Evolutionary conservation across 2,888 invertebrate genomes (phyloP), one percentile per base, ranked within the genome.

Genomic region (Nineta flava): DNA sequence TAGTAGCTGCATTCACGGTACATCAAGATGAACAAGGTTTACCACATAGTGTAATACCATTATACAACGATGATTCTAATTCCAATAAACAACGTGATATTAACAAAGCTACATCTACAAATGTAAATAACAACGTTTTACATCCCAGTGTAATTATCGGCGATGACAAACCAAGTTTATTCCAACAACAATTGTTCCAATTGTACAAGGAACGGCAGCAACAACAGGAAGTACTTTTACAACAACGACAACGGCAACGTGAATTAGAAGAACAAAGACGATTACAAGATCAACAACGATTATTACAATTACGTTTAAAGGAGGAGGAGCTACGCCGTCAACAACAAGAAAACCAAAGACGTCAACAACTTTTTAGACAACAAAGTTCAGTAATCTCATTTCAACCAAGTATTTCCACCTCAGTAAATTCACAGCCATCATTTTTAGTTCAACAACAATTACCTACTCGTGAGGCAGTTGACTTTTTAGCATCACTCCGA

Each of bases 1-100:
- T 88, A 51, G 83, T 88, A 0, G 85, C 87, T 2, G 88, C 88
- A 0, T 88, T 88, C 59, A 88, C 88, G 0, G 84, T 88, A 0
- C 86, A 88, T 55, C 82, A 88, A 64, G 87, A 88, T 60, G 81
- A 80, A 55, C 73, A 74, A 26, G 88, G 88, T 1, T 61, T 79
- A n/a, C 85, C 88, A 0, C 82, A 83, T 57, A 83, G 81, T 62
- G 83, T 87, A 1, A 79, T 85, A 47, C 84, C 87, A 0, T 74
- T 86, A 57, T 78, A 74, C 59, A 77, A 77, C 59, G 35, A 45
- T 34, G 44, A 34, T 13, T 9, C 46, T 15, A 46, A 19, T n/a
- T 56, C 42, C 52, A 55, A 49, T 52, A 47, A 26, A 51, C 19
- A 55, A 42, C 26, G 51, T 6, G 51, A 51, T 32, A 49, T 50